Conservation (phyloP, 2,888 invertebrate genomes). For the Eurytoma californica region DNA sequence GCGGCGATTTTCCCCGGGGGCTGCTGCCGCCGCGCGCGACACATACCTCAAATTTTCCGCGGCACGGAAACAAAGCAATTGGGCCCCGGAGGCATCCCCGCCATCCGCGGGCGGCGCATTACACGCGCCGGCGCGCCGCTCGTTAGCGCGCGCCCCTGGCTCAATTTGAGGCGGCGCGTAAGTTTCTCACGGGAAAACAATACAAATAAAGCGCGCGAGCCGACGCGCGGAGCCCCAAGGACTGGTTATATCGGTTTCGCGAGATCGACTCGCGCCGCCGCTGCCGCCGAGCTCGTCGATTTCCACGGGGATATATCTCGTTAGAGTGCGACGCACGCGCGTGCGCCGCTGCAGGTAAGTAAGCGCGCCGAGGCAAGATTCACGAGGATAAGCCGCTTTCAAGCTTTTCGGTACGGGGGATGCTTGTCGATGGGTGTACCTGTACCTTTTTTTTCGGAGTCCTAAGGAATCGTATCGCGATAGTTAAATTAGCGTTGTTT, state of each 20-base stretch:
- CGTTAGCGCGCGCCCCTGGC: background rate
- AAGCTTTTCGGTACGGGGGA: too few species aligned
- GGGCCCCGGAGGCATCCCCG: background rate
- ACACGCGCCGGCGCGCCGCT: background rate
- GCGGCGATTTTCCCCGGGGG: slow-evolving; percentile 5
- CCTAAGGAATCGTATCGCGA: too few species aligned
- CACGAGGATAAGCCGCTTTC: too few species aligned
- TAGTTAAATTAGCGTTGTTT: too few species aligned
- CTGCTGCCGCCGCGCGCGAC: background rate
- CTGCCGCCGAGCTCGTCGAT: slow-evolving; percentile 15
- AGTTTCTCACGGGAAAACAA: slow-evolving; percentile 14
- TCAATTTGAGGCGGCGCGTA: background rate
- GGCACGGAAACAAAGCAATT: slow-evolving; percentile 6
- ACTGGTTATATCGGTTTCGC: background rate
- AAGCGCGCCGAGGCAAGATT: background rate
- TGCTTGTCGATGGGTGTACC: too few species aligned
- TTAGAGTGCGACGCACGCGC: background rate
- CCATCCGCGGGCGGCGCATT: too few species aligned
- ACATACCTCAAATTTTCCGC: background rate
- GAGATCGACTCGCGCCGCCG: background rate
- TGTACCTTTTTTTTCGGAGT: too few species aligned
- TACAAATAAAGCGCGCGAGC: slow-evolving; percentile 13
- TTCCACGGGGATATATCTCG: slow-evolving; percentile 20
- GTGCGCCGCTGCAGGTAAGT: background rate
- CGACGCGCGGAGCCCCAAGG: background rate